Base-by-base conservation (phyloP, 2,888 invertebrate species). In the Drosophila aldrichi region DNA sequence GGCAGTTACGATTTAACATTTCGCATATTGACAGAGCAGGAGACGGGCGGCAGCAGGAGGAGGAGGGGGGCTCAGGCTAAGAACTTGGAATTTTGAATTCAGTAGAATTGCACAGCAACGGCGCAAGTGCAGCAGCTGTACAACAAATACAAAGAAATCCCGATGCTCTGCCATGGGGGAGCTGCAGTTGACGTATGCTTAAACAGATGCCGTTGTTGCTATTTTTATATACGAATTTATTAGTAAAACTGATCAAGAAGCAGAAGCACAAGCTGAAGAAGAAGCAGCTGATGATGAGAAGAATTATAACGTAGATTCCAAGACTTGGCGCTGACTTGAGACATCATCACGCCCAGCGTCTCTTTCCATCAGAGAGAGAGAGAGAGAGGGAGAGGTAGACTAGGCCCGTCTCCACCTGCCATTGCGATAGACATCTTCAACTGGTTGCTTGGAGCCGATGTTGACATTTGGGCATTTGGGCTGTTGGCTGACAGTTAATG, bases 281-380 rank as follows among this genome's bases (percentile, higher is more conserved):
- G 14, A 18, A 29, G n/a, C 20, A 32, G 41, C 29, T 7, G 29
- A 7, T 8, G 29, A 29, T 29, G 41, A 32, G 18, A 16, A 14
- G 20, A 32, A 82, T 72, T 72, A 82, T 79, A 82, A 71, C 74
- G 82, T 84, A 82, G 80, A 88, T 88, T 88, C 82, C 82, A 18
- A 58, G 58, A 38, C 58, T 56, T 29, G 29, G 29, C 29, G 29
- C 29, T 41, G 40, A 70, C 66, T 71, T 70, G 41, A 75, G 70
- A 75, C 65, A 75, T 64, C 61, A 69, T 9, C 22, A 22, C 8
- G 18, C 22, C 34, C 10, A 6, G 2, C 2, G 2, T 1, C 32
- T 9, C 52, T 10, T 9, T 14, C 12, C 7, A 8, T 9, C 2
- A 9, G 32, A 32, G 32, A 2, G 32, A 9, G 32, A 34, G n/a